Evolutionary conservation across 2,797 vertebrate species (phyloP), one percentile per base, ranked within the genome.

Genomic region (Helarctos malayanus): DNA sequence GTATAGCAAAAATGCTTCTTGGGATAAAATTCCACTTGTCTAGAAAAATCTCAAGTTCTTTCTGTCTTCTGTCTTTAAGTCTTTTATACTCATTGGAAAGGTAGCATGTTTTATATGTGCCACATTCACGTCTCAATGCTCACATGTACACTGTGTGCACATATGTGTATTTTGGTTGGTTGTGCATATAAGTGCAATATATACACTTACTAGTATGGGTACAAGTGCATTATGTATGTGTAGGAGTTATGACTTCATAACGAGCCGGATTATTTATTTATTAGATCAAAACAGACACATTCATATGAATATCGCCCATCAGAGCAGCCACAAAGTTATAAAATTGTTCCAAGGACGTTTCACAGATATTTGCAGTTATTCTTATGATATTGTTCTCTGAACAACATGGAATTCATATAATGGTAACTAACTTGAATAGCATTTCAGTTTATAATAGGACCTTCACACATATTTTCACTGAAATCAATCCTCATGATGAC

Each of bases 41-140:
- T 47, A 84, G 54, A 89, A 95, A 92, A 96, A 32, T 38, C 38
- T 63, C 23, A 79, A 57, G 32, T 89, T 68, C n/a, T 90, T 27
- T 61, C 47, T 92, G 47, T 80, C 29, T 54, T 97, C 25, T 61
- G 32, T 29, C 5, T 91, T 94, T 78, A 59, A 16, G 32, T 79
- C 29, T 75, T 81, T 59, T 25, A 18, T 38, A 16, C 21, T 93
- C 19, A 86, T 15, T 54, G 47, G 16, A 61, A 81, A 52, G 2
- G 45, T 15, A 76, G 29, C 3, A 32, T 65, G 69, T 90, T 89
- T 82, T n/a, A 10, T 54, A 52, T 52, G 6, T 19, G 19, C 13
- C 29, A 41, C 1, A 57, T 5, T 68, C 4, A 80, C 7, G 3
- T 5, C 23, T 80, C 61, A 21, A 47, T 63, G 84, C 83, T 92